Percentiles rank a stretch among this genome's conserved stretches.
Evolutionary conservation across 2,888 invertebrate genomes (phyloP).

Genomic region (Tridacna gigas): DNA sequence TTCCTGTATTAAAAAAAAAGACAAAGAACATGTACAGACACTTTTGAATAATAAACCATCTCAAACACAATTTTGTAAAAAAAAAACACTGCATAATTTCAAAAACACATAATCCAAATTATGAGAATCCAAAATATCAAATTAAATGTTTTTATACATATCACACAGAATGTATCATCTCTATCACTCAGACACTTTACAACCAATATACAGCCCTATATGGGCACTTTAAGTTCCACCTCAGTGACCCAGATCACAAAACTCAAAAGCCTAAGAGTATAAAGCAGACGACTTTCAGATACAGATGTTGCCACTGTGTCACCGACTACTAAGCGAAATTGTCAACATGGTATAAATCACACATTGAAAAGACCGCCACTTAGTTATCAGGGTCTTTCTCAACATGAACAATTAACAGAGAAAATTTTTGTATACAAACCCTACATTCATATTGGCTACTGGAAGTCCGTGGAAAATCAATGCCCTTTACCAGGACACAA

Average conservation of each 20-base stretch:
- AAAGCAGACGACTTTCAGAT: slow-evolving; percentile 22
- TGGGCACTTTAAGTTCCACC: slow-evolving; percentile 43
- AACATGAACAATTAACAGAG: slow-evolving; percentile 1
- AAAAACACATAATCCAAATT: too few relatives aligned
- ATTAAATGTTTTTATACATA: not conserved
- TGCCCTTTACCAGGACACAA: not conserved
- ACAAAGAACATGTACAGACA: too few relatives aligned
- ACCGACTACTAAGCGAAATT: slow-evolving; percentile 7
- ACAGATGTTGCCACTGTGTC: slow-evolving; percentile 5
- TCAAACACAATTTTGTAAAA: too few relatives aligned
- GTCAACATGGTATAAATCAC: slow-evolving; percentile 27
- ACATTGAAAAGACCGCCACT: slow-evolving; percentile 15
- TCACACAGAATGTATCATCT: slow-evolving; percentile 30
- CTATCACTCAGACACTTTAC: slow-evolving; percentile 35
- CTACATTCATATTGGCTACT: not conserved
- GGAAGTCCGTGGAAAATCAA: slow-evolving; percentile 4
- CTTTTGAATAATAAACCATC: too few relatives aligned
- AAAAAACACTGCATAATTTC: too few relatives aligned
- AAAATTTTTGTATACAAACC: not conserved
- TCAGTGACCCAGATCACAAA: slow-evolving; percentile 44
- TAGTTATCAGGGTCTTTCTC: slow-evolving; percentile 15
- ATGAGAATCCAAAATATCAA: not conserved
- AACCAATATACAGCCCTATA: slow-evolving; percentile 6
- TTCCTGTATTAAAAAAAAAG: too few relatives aligned
- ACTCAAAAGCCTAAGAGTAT: slow-evolving; percentile 15